Base-by-base conservation (phyloP, 2,888 invertebrate genomes). In the Monoplex corrugatus region DNA sequence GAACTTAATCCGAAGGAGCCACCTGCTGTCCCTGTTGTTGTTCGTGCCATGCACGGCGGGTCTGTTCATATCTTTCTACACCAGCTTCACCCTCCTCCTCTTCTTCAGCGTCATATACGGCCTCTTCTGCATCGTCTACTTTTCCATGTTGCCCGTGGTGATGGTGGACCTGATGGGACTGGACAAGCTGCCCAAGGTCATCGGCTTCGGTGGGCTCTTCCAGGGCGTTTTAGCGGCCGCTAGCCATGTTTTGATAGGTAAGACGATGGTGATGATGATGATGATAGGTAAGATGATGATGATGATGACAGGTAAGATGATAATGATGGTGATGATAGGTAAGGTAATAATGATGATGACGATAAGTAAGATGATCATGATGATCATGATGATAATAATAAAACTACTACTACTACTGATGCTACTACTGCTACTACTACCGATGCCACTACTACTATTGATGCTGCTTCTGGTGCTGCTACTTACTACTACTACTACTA, bases 131-230 rank as follows among this genome's bases (percentile, higher is more conserved):
- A 50, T 78, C 50, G 75, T 80, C 57, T 87, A 78, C 87, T 87
- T 87, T 80, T 75, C 80, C 40, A 35, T 87, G n/a, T 23, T 78
- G 0, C 98, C 98, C 0, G 98, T 98, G 5, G 98, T 98, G 91
- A 98, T 86, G 23, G 86, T 86, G 72, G 86, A 86, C 72, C 68
- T 86, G 28, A n/a, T 86, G 68, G 86, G 86, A 0, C 86, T 86
- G n/a, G 38, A 72, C 44, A 86, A 72, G 28, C 38, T 86, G 44
- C 13, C 68, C 72, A 86, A 44, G 86, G 44, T 72, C 2, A 40
- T 86, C 40, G 72, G 86, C 86, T 86, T 86, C 43, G 72, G 57
- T 2, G 40, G 38, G 50, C 85, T 85, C 28, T 85, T 85, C 63
- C 85, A 85, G 40, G 85, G 85, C 0, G 57, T 63, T 8, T 10